Conservation (phyloP, 2,888 invertebrate genomes). For the Eucera pruinosa region DNA sequence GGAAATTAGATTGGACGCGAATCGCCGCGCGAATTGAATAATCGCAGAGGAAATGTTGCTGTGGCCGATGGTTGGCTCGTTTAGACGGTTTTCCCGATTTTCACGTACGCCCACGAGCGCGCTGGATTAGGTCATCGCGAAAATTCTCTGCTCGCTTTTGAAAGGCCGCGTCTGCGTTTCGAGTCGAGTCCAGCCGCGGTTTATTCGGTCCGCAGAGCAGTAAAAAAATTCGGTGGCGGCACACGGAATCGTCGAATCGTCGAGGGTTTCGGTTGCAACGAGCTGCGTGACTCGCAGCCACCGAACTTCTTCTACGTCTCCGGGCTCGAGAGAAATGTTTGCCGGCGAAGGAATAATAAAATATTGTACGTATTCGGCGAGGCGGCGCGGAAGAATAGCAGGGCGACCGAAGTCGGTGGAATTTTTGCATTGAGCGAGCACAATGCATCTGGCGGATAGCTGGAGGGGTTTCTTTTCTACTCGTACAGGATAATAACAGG, state of each 20-base stretch:
- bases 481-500: slow-evolving; percentile 27
- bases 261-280: background rate
- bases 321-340: background rate
- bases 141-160: background rate
- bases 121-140: background rate
- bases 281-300: background rate
- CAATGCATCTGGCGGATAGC: background rate
- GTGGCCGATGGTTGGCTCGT: background rate
- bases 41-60: background rate
- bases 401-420: background rate
- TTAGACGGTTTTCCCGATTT: background rate
- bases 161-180: background rate
- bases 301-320: background rate
- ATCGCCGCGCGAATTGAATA: too few relatives aligned
- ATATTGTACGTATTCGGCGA: background rate
- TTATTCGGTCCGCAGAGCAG: too few relatives aligned
- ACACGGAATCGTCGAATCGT: too few relatives aligned
- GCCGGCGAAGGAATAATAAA: background rate
- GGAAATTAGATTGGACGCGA: too few relatives aligned
- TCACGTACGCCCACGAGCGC: background rate
- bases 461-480: background rate
- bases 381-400: background rate
- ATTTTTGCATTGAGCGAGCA: background rate
- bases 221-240: too few relatives aligned
- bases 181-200: background rate